These are phyloP conservation scores for Caenorhabditis sp. DNA, from an alignment of 2,888 invertebrate species.

Conservation along the genomic window DNA sequence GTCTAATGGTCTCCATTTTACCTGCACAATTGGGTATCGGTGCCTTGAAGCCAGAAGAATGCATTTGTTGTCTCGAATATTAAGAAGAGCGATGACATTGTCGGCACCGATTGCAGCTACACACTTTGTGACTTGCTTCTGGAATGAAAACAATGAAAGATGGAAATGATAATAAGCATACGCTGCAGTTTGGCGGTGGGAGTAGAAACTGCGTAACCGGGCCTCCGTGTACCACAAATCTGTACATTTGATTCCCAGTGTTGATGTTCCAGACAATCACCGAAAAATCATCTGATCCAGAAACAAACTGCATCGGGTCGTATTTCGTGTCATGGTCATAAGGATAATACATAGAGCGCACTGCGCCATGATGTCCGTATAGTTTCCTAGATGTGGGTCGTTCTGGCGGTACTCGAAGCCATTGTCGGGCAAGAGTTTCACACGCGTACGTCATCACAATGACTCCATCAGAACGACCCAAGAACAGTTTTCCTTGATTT, in stretches of 20 bases:
- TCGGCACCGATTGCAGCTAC: slow-evolving; percentile 94
- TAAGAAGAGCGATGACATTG: slow-evolving; percentile 95
- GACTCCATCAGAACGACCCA: slow-evolving; percentile 95
- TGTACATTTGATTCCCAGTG: slow-evolving; percentile 88
- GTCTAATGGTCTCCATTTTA: slow-evolving; percentile 88
- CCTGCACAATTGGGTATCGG: slow-evolving; percentile 90
- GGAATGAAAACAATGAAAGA: too few species aligned
- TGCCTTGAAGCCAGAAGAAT: slow-evolving; percentile 95
- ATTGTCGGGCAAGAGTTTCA: slow-evolving; percentile 94
- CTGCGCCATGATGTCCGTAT: slow-evolving; percentile 59
- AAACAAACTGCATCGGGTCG: slow-evolving; percentile 83
- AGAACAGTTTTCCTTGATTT: slow-evolving; percentile 93
- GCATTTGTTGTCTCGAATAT: slow-evolving; percentile 94
- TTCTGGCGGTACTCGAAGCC: slow-evolving; percentile 85
- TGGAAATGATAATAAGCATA: slow-evolving; percentile 81
- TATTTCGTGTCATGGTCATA: slow-evolving; percentile 90
- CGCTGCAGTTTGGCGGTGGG: slow-evolving; percentile 90
- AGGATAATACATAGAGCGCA: slow-evolving; percentile 89
- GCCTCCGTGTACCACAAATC: slow-evolving; percentile 98
- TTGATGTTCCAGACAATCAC: slow-evolving; percentile 85
- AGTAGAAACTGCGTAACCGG: slow-evolving; percentile 95
- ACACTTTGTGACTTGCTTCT: slow-evolving; percentile 73
- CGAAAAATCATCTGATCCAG: slow-evolving; percentile 96
- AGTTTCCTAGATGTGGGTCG: slow-evolving; percentile 60
- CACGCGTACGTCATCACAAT: slow-evolving; percentile 97